Evolutionary conservation across 2,888 invertebrate species (phyloP).

Genomic region (Chrysopilus asiliformis): DNA sequence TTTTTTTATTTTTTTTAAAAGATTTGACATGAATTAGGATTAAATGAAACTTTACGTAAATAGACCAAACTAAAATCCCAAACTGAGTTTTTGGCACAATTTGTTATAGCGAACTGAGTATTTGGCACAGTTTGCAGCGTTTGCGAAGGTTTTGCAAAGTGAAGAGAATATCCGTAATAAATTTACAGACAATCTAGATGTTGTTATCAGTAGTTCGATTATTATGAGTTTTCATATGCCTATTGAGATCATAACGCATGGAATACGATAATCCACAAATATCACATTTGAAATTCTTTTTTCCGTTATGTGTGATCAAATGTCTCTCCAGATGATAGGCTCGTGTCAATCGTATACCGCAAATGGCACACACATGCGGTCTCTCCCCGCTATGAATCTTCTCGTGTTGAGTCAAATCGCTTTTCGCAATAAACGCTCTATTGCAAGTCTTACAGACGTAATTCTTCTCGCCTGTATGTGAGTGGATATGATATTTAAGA

Average conservation of each 20-base stretch:
- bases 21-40: too few species aligned
- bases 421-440: constrained; percentile 37
- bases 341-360: constrained; percentile 35
- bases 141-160: too few species aligned
- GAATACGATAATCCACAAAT: neutral
- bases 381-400: constrained; percentile 36
- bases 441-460: constrained; percentile 37
- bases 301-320: constrained; percentile 1
- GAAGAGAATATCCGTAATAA: too few species aligned
- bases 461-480: constrained; percentile 40
- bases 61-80: too few species aligned
- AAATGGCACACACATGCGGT: constrained; percentile 35
- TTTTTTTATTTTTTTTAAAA: too few species aligned
- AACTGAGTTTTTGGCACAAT: too few species aligned
- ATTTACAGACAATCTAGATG: too few species aligned
- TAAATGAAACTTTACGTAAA: too few species aligned
- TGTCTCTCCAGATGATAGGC: constrained; percentile 30
- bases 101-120: too few species aligned
- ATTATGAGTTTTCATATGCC: constrained; percentile 4
- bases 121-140: too few species aligned
- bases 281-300: constrained; percentile 4
- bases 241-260: constrained; percentile 4
- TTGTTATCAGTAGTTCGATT: too few species aligned
- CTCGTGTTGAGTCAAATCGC: constrained; percentile 38
- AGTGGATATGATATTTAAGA: constrained; percentile 38